A percentile compares a stretch with the other conserved stretches of the same genome.
phyloP scores from a whole-genome alignment of 2,113 vertebrate species.

The Thamnaconus septentrionalis region DNA sequence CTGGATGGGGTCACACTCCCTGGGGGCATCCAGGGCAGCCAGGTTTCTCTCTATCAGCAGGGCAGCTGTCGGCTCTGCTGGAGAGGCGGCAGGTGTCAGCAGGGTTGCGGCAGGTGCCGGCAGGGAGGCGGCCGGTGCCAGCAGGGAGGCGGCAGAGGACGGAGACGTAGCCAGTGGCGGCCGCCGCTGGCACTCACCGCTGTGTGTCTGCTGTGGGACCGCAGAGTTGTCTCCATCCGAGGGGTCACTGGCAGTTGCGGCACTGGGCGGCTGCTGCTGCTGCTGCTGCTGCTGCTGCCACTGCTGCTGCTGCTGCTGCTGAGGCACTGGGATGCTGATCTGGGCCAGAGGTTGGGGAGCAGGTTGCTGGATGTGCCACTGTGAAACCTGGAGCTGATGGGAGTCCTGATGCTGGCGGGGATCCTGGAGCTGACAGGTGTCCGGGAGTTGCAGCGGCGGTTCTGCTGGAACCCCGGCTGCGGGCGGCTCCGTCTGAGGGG shows the following conservation, averaged over 20 bases:
- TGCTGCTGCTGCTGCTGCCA: slow-evolving; percentile 67
- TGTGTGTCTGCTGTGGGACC: slow-evolving; percentile 66
- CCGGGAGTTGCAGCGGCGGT: too few species aligned
- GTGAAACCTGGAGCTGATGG: slow-evolving; percentile 38
- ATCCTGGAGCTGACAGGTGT: slow-evolving; percentile 5
- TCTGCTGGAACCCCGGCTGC: slow-evolving; percentile 23
- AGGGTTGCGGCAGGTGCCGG: neutral
- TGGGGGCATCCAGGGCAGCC: slow-evolving; percentile 47
- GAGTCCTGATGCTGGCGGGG: slow-evolving; percentile 32
- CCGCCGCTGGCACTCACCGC: slow-evolving; percentile 58
- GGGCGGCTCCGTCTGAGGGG: slow-evolving; percentile 8
- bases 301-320: slow-evolving; percentile 65
- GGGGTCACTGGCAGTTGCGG: slow-evolving; percentile 36
- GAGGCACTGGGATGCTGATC: slow-evolving; percentile 55
- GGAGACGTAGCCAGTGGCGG: neutral
- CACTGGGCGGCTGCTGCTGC: slow-evolving; percentile 58
- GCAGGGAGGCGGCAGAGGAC: neutral
- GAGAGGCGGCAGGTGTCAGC: neutral
- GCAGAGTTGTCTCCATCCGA: slow-evolving; percentile 46
- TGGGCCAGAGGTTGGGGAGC: slow-evolving; percentile 23
- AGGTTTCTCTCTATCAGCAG: slow-evolving; percentile 60
- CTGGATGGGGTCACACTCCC: slow-evolving; percentile 22
- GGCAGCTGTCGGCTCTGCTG: slow-evolving; percentile 69
- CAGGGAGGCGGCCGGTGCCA: neutral
- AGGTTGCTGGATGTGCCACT: neutral